Evolutionary conservation across 2,888 invertebrate species (phyloP).

Genomic region (Sceliomorpha sp.): DNA sequence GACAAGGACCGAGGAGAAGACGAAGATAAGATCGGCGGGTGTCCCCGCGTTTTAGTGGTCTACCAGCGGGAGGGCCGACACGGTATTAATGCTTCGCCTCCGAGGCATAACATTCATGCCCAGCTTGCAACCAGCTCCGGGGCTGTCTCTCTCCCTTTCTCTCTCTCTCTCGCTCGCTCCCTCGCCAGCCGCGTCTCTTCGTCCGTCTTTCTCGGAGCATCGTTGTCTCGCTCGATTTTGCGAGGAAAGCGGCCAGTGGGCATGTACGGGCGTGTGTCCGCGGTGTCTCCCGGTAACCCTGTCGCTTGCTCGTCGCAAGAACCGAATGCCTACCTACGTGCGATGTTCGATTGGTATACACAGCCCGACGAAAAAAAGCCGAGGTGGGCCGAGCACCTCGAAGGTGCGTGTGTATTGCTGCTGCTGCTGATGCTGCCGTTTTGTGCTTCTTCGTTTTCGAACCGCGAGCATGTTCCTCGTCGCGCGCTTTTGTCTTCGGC

Average conservation of each 20-base stretch:
- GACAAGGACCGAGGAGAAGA: slow-evolving; percentile 76
- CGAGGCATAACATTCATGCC: slow-evolving; percentile 73
- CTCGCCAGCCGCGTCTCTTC: too few relatives aligned
- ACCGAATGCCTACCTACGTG: too few relatives aligned
- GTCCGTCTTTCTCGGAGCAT: too few relatives aligned
- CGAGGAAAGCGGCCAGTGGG: slow-evolving; percentile 46
- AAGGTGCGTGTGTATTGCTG: too few relatives aligned
- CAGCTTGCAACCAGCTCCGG: slow-evolving; percentile 32
- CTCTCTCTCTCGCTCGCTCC: slow-evolving; percentile 34
- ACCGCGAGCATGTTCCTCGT: too few relatives aligned
- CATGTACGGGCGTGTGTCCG: slow-evolving; percentile 53
- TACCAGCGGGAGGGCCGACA: slow-evolving; percentile 77
- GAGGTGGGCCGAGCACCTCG: slow-evolving; percentile 23
- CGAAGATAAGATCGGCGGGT: slow-evolving; percentile 80
- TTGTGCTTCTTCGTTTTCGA: too few relatives aligned
- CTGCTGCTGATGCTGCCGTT: too few relatives aligned
- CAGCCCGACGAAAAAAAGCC: slow-evolving; percentile 35
- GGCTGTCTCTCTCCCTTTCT: slow-evolving; percentile 15
- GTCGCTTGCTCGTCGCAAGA: slow-evolving; percentile 31
- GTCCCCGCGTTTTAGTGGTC: slow-evolving; percentile 79
- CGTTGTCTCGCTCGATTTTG: too few relatives aligned
- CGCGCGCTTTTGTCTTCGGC: too few relatives aligned
- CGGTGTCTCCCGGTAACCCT: slow-evolving; percentile 39
- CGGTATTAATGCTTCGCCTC: slow-evolving; percentile 79
- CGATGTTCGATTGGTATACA: slow-evolving; percentile 48